Evolutionary conservation across 30 jellyfish, hydroid and myxozoan genomes (phyloP).

Genomic region (Hydractinia symbiolongicarpus): DNA sequence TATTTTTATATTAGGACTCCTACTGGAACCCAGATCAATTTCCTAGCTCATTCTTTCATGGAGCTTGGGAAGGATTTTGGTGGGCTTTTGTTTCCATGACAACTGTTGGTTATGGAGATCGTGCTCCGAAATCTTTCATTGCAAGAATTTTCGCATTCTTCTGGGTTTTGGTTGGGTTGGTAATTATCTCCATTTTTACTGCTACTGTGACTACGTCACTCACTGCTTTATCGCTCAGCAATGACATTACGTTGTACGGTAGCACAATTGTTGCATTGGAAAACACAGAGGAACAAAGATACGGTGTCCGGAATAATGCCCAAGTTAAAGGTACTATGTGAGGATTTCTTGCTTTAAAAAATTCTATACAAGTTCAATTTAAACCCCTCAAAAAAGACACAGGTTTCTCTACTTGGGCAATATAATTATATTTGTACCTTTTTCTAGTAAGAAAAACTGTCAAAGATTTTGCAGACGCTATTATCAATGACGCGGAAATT

Average conservation of each 20-base stretch:
- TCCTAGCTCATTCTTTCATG: slow-evolving; percentile 94
- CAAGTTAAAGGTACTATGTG: slow-evolving; percentile 63
- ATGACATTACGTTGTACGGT: slow-evolving; percentile 84
- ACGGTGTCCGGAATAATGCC: slow-evolving; percentile 92
- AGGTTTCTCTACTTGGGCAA: not conserved
- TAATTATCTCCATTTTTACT: slow-evolving; percentile 87
- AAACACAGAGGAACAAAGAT: slow-evolving; percentile 94
- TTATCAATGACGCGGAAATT: slow-evolving; percentile 42
- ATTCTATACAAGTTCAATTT: too few relatives aligned
- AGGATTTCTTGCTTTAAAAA: not conserved
- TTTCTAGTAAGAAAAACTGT: slow-evolving; percentile 47
- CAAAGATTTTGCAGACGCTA: slow-evolving; percentile 48
- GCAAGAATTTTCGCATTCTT: slow-evolving; percentile 95
- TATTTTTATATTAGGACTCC: slow-evolving; percentile 63
- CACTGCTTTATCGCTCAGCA: slow-evolving; percentile 94
- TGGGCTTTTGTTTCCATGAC: slow-evolving; percentile 99
- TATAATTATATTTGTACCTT: not conserved
- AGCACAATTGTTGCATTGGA: slow-evolving; percentile 67
- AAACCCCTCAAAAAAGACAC: not conserved
- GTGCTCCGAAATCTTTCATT: slow-evolving; percentile 95
- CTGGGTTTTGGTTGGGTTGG: slow-evolving; percentile 97
- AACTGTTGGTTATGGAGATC: slow-evolving; percentile 98
- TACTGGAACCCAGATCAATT: slow-evolving; percentile 98
- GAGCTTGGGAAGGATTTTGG: slow-evolving; percentile 99
- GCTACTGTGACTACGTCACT: slow-evolving; percentile 97